Base-by-base conservation (phyloP, 2,888 invertebrate genomes). In the Polylopha cassiicola region DNA sequence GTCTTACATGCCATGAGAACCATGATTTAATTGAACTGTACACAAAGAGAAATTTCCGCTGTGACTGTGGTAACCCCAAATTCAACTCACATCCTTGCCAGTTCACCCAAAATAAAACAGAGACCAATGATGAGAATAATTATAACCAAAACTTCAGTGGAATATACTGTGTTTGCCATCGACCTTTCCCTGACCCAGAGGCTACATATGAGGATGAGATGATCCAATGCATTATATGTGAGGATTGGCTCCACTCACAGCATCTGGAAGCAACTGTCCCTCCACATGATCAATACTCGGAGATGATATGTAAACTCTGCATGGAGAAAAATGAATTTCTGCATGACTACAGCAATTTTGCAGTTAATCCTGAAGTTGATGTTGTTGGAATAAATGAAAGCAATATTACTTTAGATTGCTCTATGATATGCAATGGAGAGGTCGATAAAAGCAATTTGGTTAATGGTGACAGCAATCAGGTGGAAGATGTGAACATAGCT, bases 111-210 rank as follows among this genome's bases (percentile, higher is more conserved):
- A 87, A 82, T 59, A 80, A 95, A 87, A 79, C 81, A 39, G 82
- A 88, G 2, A 46, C 77, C 0, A 99, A 98, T 72, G 76, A 80
- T 21, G 86, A 87, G 27, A 98, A 95, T 73, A 67, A 73, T 4
- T 97, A 98, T 68, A 97, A 97, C 67, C 98, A 98, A 57, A 99
- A 99, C 73, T 99, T 97, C 64, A 88, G 89, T 58, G 99, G 98
- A 0, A 66, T 93, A 1, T 99, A 99, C 74, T 99, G 99, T 67
- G 90, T 84, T 6, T 99, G 99, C 70, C 85, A 91, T 22, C 89
- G 96, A 37, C 98, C 98, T 0, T 99, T 98, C 77, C 99, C 99
- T 6, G 98, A 99, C 77, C 92, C 93, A 0, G 96, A 97, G 5
- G 90, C 91, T 63, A 86, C 88, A 3, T 76, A 88, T 20, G 92